These are phyloP conservation scores for Hucho hucho DNA, from an alignment of 2,113 vertebrate species.

Conservation along the genomic window DNA sequence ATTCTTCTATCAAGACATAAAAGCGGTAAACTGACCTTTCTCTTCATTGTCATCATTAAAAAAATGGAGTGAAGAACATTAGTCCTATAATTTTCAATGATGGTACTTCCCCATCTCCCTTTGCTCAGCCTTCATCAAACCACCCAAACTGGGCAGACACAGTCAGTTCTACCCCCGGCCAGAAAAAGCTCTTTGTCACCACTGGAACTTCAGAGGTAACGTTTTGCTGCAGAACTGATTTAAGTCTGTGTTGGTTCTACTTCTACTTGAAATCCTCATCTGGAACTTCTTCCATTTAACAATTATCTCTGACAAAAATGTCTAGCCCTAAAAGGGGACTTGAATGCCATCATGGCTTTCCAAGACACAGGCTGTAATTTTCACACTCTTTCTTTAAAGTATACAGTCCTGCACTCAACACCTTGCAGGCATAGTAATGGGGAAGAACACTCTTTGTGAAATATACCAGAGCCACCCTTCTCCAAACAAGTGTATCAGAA, in stretches of 20 bases:
- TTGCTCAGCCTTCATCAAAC: conserved; percentile 21
- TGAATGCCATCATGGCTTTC: too few species aligned
- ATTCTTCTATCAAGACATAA: conserved; percentile 79
- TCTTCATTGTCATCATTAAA: not conserved
- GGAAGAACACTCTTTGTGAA: not conserved
- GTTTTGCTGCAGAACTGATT: not conserved
- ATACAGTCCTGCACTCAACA: too few species aligned
- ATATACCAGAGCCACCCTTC: not conserved
- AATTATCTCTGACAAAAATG: too few species aligned
- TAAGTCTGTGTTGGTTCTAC: too few species aligned
- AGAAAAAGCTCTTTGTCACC: conserved; percentile 79
- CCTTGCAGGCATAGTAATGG: not conserved
- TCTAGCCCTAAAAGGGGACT: too few species aligned
- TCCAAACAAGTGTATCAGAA: not conserved
- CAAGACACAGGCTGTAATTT: too few species aligned
- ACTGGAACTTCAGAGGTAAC: conserved; percentile 74
- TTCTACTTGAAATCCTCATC: too few species aligned
- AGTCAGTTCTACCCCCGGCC: conserved; percentile 37
- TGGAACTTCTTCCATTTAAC: too few species aligned
- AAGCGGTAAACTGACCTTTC: conserved; percentile 59
- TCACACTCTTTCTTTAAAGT: too few species aligned
- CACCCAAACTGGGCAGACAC: conserved; percentile 46
- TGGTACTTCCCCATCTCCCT: not conserved
- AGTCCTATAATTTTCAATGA: not conserved
- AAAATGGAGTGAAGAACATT: not conserved